Conservation (phyloP, 2,888 invertebrate genomes). For the Scaeva pyrastri region DNA sequence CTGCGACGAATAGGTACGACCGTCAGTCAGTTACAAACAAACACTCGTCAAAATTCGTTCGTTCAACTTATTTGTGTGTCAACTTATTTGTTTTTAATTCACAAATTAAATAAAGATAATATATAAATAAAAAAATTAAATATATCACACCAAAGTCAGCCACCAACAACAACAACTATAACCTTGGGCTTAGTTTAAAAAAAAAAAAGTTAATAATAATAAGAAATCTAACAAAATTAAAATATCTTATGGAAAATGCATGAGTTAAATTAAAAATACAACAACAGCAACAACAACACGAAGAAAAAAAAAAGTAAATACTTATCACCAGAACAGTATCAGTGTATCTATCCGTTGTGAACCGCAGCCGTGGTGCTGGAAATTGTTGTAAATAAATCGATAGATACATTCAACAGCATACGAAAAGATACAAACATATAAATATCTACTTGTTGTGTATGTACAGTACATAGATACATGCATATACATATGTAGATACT, state of each 20-base stretch:
- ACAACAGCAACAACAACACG: conserved; percentile 2
- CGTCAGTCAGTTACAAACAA: conserved; percentile 60
- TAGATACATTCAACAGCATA: conserved; percentile 25
- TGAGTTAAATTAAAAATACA: not conserved
- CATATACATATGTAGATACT: conserved; percentile 5
- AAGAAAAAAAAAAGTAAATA: conserved; percentile 20
- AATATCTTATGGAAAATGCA: conserved; percentile 18
- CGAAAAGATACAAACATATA: too few species aligned
- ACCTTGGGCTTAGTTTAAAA: conserved; percentile 59
- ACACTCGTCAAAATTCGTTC: conserved; percentile 71
- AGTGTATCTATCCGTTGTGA: conserved; percentile 55
- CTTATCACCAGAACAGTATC: conserved; percentile 59
- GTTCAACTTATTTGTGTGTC: conserved; percentile 56
- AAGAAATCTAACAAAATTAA: conserved; percentile 35
- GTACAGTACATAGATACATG: conserved; percentile 17
- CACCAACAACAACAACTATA: conserved; percentile 22
- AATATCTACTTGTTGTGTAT: too few species aligned
- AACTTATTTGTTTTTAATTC: conserved; percentile 1
- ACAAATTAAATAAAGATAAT: conserved; percentile 1
- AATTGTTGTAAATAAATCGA: conserved; percentile 61
- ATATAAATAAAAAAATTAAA: conserved; percentile 15
- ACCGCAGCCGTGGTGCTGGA: conserved; percentile 43
- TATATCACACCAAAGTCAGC: conserved; percentile 4
- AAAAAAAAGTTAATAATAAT: conserved; percentile 16
- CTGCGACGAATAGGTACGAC: conserved; percentile 7